Evolutionary conservation across 30 jellyfish, hydroid and myxozoan genomes (phyloP).

Genomic region (Phacellophora camtschatica): DNA sequence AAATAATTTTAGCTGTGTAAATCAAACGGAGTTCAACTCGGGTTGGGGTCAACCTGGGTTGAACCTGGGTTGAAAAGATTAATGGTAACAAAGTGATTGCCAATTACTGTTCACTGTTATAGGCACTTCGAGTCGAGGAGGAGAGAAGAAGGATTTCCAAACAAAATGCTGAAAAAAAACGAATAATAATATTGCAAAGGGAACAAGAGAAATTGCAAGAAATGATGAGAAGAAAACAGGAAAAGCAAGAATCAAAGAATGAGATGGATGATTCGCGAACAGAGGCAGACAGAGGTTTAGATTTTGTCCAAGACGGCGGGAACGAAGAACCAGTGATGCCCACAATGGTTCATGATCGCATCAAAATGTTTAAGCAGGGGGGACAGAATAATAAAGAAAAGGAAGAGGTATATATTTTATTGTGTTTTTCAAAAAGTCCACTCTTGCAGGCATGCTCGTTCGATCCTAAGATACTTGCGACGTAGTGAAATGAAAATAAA

Average conservation of each 20-base stretch:
- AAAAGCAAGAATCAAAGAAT: slow-evolving; percentile 1
- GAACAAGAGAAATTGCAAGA: slow-evolving; percentile 46
- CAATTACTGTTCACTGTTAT: background rate
- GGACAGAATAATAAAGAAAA: slow-evolving; percentile 17
- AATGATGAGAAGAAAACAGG: slow-evolving; percentile 4
- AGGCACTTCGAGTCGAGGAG: slow-evolving; percentile 42
- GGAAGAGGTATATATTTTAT: slow-evolving; percentile 45
- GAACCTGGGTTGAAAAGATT: no score
- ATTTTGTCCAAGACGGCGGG: background rate
- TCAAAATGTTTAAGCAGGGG: slow-evolving; percentile 47
- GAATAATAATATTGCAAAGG: background rate
- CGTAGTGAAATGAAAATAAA: no score
- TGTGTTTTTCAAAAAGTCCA: no score
- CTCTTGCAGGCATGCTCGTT: no score
- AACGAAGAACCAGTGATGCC: slow-evolving; percentile 31
- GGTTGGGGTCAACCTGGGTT: no score
- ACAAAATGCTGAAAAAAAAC: slow-evolving; percentile 30
- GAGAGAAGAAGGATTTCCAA: slow-evolving; percentile 40
- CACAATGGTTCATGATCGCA: slow-evolving; percentile 53
- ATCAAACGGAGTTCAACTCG: no score
- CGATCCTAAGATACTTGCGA: no score
- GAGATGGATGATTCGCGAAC: background rate
- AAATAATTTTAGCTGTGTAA: no score
- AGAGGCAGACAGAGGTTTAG: background rate
- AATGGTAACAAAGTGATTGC: background rate